These are phyloP conservation scores for Coracopsis vasa DNA, from an alignment of 2,113 vertebrate species.

Conservation along the genomic window DNA sequence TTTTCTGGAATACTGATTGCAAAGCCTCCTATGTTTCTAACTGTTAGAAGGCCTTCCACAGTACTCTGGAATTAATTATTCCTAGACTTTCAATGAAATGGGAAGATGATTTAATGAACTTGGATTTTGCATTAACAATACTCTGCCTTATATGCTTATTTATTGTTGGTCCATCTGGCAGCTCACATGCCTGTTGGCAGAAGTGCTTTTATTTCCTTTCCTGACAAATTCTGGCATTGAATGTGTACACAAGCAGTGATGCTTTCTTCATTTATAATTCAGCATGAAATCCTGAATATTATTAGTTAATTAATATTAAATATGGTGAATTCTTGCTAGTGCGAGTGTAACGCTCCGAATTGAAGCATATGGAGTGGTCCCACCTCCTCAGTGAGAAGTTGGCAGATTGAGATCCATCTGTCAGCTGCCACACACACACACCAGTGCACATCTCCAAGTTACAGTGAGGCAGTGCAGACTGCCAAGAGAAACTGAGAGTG, in stretches of 20 bases:
- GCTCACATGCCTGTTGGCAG: slow-evolving; percentile 6
- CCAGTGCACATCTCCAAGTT: not conserved
- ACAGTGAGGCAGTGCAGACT: not conserved
- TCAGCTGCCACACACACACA: not conserved
- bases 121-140: not conserved
- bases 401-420: slow-evolving; percentile 51
- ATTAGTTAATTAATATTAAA: slow-evolving; percentile 24
- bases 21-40: not conserved
- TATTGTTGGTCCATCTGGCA: slow-evolving; percentile 32
- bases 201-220: slow-evolving; percentile 29
- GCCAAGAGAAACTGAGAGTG: not conserved
- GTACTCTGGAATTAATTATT: not conserved
- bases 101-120: slow-evolving; percentile 5
- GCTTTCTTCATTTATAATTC: slow-evolving; percentile 15
- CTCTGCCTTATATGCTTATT: not conserved
- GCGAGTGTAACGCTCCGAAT: fast-evolving
- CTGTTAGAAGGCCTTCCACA: not conserved
- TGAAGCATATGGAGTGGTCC: not conserved
- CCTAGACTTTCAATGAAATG: not conserved
- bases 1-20: not conserved
- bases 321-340: not conserved
- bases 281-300: not conserved
- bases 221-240: slow-evolving; percentile 17
- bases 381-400: not conserved
- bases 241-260: slow-evolving; percentile 9